phyloP scores from a whole-genome alignment of 2,113 vertebrate species.

The Todiramphus chloris region DNA sequence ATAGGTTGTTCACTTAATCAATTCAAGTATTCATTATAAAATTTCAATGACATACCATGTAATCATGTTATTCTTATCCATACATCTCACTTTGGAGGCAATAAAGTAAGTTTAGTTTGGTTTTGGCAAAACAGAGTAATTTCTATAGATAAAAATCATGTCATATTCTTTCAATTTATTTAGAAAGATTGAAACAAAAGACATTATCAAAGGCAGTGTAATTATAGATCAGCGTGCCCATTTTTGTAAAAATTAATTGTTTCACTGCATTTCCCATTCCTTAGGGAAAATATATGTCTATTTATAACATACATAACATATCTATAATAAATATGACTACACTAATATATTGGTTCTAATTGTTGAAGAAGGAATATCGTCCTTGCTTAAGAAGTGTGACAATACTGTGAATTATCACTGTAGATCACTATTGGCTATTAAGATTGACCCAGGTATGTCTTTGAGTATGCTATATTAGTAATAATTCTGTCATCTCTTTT shows the following conservation, averaged over 20 bases:
- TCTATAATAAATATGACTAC: not conserved
- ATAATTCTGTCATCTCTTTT: not conserved
- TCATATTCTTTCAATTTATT: not conserved
- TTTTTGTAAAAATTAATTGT: not conserved
- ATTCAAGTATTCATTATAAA: not conserved
- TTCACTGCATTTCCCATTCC: not conserved
- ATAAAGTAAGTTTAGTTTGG: not conserved
- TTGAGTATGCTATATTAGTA: not conserved
- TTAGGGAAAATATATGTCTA: not conserved
- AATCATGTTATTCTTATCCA: not conserved
- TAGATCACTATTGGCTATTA: not conserved
- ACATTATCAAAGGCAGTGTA: not conserved
- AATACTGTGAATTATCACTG: not conserved
- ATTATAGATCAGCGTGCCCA: not conserved
- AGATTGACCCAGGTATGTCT: accelerated
- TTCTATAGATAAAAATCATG: not conserved
- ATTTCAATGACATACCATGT: not conserved
- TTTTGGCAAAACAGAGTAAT: not conserved
- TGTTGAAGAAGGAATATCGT: not conserved
- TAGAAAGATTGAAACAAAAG: not conserved
- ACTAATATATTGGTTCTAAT: not conserved
- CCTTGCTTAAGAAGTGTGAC: not conserved
- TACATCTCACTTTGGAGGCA: not conserved
- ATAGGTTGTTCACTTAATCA: not conserved
- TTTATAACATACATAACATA: not conserved